Evolutionary conservation across 2,797 vertebrate genomes (phyloP).

Genomic region (Sebastolobus alascanus): DNA sequence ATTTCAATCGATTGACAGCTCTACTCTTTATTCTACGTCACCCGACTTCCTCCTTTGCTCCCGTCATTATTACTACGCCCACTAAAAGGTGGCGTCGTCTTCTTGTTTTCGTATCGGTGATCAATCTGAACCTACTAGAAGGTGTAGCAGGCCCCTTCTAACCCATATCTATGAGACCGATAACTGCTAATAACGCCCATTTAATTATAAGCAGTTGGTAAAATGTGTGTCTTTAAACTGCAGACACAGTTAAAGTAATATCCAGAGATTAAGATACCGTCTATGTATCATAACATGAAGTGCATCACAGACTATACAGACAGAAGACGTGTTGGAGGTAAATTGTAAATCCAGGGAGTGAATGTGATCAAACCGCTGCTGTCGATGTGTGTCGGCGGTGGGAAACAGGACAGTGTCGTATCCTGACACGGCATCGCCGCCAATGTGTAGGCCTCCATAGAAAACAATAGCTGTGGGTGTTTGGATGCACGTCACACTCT

Average conservation of each 20-base stretch:
- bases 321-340: no score
- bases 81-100: no score
- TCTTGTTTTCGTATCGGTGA: no score
- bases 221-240: not conserved
- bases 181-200: not conserved
- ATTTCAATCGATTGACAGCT: no score
- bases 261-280: not conserved
- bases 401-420: slow-evolving; percentile 27
- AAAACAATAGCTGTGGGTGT: slow-evolving; percentile 59
- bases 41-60: rapidly evolving
- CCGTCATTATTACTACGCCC: not conserved
- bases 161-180: not conserved
- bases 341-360: no score
- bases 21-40: no score
- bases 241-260: not conserved
- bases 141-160: not conserved
- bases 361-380: not conserved
- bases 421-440: slow-evolving; percentile 19
- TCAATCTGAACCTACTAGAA: not conserved
- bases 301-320: rapidly evolving
- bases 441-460: slow-evolving; percentile 20
- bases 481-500: slow-evolving; percentile 27
- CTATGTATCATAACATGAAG: no score
- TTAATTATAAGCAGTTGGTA: rapidly evolving
- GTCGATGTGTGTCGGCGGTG: not conserved